Evolutionary conservation across 1,140 invertebrate species (phyloP).

Genomic region (Propsilocerus akamusi): DNA sequence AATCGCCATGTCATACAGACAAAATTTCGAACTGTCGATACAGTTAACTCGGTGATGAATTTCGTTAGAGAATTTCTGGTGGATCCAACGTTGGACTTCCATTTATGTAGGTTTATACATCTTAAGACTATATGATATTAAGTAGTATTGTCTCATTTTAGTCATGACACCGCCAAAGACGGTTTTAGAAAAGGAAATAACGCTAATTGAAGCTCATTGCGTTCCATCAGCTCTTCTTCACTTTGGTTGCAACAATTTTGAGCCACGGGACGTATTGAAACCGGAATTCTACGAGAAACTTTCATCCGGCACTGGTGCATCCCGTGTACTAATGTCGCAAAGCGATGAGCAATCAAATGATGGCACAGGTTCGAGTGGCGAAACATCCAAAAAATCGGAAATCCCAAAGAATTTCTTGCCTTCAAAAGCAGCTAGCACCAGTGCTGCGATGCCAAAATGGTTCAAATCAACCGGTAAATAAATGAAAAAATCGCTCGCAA

Average conservation of each 20-base stretch:
- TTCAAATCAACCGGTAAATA: background rate
- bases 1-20: constrained; percentile 63
- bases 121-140: constrained; percentile 8
- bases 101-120: constrained; percentile 43
- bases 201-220: constrained; percentile 44
- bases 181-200: constrained; percentile 31
- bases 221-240: constrained; percentile 58
- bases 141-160: constrained; percentile 22
- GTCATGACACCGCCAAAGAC: constrained; percentile 58
- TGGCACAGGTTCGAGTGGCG: background rate
- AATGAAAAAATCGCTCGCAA: no score
- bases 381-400: background rate
- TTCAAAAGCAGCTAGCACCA: background rate
- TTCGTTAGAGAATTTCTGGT: constrained; percentile 50
- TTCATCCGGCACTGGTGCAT: background rate
- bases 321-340: background rate
- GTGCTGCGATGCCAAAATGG: background rate
- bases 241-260: constrained; percentile 32
- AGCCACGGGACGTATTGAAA: background rate
- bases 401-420: background rate
- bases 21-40: constrained; percentile 50
- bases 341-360: background rate
- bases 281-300: background rate
- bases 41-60: constrained; percentile 38
- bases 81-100: constrained; percentile 38